Base-by-base conservation (phyloP, 2,113 vertebrate species). In the Podiceps cristatus region DNA sequence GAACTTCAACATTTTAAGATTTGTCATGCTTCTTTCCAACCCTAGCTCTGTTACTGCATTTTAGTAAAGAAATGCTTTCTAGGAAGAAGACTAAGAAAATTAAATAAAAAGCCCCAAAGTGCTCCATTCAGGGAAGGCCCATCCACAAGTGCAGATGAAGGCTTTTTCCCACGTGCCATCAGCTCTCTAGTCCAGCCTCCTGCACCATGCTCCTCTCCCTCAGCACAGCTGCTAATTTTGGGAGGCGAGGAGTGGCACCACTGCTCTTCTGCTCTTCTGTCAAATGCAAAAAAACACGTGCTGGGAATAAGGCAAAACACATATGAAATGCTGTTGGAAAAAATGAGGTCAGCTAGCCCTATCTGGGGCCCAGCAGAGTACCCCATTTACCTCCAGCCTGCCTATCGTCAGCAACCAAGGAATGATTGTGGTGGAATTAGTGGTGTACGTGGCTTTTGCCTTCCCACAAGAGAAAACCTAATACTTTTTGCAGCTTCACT, bases 391-490 rank as follows among this genome's bases (percentile, higher is more conserved):
- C 88, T 93, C 66, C 80, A 79, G 17, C 37, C 29, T 33, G 69
- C 29, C 88, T 71, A 68, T 79, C 63, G 1, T 37, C 68, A 67
- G 72, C 45, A 82, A 49, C 35, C 66, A 44, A 85, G 92, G 44
- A 79, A 74, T 47, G 80, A 56, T 27, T 78, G 77, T 69, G 71
- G 77, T 83, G 77, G 80, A 63, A 79, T 56, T 31, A 44, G 72
- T 68, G 62, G 82, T 11, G 18, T 33, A 35, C 2, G 33, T 75
- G 91, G 85, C 87, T 95, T 97, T 83, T 2, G 49, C 62, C 67
- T 97, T 93, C 93, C 87, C 96, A 91, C 90, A 88, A 64, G 50
- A 95, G 66, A 91, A 96, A 95, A 86, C 24, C 55, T 58, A 66
- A 27, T 29, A 37, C 18, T 67, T 63, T 49, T 28, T 71, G 25